Evolutionary conservation across 2,888 invertebrate species (phyloP), one percentile per base, ranked within the genome.

Genomic region (Trilocha varians): DNA sequence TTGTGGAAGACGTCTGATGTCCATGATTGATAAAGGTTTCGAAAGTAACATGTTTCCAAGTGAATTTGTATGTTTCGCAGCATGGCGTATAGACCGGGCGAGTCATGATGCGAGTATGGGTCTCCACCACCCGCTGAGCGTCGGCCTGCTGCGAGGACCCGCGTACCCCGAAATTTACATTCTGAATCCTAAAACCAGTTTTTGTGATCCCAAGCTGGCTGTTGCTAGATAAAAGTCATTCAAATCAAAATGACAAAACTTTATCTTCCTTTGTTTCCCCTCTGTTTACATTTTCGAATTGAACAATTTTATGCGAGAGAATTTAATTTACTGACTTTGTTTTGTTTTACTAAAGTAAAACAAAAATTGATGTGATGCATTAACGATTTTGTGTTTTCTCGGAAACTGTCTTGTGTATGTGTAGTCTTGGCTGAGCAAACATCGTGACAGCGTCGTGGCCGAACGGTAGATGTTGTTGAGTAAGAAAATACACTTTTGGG

Each of bases 11-110:
- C 64, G 58, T 58, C 62, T 52, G 55, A 55, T 69, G 76, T 76
- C 70, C 51, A 63, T 62, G 55, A 80, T 83, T 78, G 76, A 83
- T 82, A 67, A 67, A 62, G 69, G 65, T 60, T 62, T 59, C 62
- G 55, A 65, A 64, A 55, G 55, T 57, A 57, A 61, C 69, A 66
- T 71, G 64, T 68, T 62, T 65, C 70, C 64, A 80, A 85, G 82
- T 77, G 78, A 70, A 70, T 80, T 80, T 62, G 70, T 78, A 72
- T 84, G 84, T 85, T 75, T 70, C 84, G 61, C 84, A 80, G 84
- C 84, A 65, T 84, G 84, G 62, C 56, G 75, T 60, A 59, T 57
- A 67, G 72, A 74, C 69, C 75, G 38, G 34, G 34, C 38, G 38
- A 15, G 16, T 32, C 35, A 25, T 25, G 25, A 25, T 59, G 64